Conservation (phyloP, 2,797 vertebrate genomes). For the Sandelia bainsii region DNA sequence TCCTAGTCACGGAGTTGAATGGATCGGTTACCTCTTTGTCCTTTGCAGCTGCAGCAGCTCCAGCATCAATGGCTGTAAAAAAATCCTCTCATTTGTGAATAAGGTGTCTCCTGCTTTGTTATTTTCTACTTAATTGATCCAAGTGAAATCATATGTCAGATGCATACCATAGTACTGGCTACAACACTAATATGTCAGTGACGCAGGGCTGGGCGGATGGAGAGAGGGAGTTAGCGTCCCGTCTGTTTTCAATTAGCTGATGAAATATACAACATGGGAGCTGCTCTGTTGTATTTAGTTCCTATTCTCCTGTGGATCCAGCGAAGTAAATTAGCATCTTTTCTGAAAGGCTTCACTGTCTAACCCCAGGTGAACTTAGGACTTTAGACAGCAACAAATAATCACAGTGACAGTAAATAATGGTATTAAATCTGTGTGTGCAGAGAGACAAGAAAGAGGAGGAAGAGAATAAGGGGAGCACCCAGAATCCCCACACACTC, state of each 20-base stretch:
- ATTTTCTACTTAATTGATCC: constrained; percentile 59
- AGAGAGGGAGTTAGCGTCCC: constrained; percentile 71
- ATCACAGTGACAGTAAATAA: constrained; percentile 68
- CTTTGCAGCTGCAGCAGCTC: constrained; percentile 48
- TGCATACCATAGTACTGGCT: constrained; percentile 66
- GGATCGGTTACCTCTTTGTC: constrained; percentile 64
- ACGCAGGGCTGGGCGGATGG: constrained; percentile 65
- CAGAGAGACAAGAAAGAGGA: constrained; percentile 34
- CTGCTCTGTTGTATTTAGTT: constrained; percentile 68
- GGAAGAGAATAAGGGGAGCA: constrained; percentile 23
- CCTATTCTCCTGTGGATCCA: constrained; percentile 50
- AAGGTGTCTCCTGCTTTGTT: constrained; percentile 58
- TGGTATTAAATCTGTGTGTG: constrained; percentile 59
- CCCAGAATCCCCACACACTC: constrained; percentile 41
- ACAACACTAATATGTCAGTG: constrained; percentile 75
- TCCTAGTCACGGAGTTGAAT: constrained; percentile 51
- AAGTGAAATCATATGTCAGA: constrained; percentile 68
- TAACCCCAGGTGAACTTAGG: constrained; percentile 68
- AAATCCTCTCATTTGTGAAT: constrained; percentile 34
- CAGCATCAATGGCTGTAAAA: constrained; percentile 32
- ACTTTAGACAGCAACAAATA: constrained; percentile 65
- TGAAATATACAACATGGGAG: constrained; percentile 80
- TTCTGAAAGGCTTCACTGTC: constrained; percentile 27
- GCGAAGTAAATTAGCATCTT: constrained; percentile 55
- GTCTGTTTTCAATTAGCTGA: constrained; percentile 85